A percentile compares a stretch with the other conserved stretches of the same genome.
Evolutionary conservation across 2,797 vertebrate species (phyloP).

Genomic region (Lycodopsis pacificus): DNA sequence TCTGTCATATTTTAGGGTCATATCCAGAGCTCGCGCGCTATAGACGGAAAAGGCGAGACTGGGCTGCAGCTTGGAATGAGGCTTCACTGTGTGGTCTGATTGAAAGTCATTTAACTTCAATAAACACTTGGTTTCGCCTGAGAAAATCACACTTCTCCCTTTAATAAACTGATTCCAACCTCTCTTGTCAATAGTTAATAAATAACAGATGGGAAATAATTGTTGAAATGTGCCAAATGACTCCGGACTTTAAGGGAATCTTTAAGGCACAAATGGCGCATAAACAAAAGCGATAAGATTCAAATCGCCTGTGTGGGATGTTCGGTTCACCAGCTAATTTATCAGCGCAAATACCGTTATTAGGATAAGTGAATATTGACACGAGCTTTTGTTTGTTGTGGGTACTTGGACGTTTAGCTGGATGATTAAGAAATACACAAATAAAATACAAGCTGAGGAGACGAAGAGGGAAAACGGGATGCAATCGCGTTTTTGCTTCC

Average conservation of each 20-base stretch:
- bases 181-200: conserved; percentile 32
- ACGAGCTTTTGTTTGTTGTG: conserved; percentile 21
- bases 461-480: conserved; percentile 28
- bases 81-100: conserved; percentile 47
- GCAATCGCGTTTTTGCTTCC: conserved; percentile 33
- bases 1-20: conserved; percentile 37
- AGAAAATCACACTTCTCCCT: conserved; percentile 37
- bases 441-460: conserved; percentile 19
- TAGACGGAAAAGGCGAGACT: neutral
- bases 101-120: conserved; percentile 59
- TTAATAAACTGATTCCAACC: conserved; percentile 42
- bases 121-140: conserved; percentile 46
- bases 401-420: neutral
- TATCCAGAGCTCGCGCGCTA: neutral
- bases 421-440: conserved; percentile 9
- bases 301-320: conserved; percentile 16
- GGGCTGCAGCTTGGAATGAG: conserved; percentile 5
- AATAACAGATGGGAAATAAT: conserved; percentile 54
- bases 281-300: conserved; percentile 68
- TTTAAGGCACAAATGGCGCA: conserved; percentile 64
- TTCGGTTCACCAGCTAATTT: conserved; percentile 28
- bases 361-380: conserved; percentile 30
- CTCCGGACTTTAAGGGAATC: conserved; percentile 21
- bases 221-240: conserved; percentile 47
- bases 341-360: conserved; percentile 50